Percentiles rank a stretch among this genome's conserved stretches.
Conservation (phyloP, 2,113 vertebrate species). For the Emydocephalus ijimae region DNA sequence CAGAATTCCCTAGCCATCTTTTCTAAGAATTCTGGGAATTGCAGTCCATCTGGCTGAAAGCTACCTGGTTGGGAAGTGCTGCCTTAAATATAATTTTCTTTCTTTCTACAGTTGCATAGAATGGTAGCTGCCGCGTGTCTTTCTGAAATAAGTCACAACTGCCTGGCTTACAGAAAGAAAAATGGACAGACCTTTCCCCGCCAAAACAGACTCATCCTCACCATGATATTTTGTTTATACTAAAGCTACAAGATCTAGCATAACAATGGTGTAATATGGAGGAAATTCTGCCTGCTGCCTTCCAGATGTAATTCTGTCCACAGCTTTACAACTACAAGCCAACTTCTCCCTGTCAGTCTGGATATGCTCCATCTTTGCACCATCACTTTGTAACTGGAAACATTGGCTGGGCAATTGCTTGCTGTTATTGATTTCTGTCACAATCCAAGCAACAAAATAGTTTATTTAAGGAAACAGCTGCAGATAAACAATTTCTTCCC, state of each 20-base stretch:
- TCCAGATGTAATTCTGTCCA: neutral
- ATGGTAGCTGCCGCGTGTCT: neutral
- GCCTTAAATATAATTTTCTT: neutral
- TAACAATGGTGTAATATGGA: neutral
- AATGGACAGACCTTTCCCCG: neutral
- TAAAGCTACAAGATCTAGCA: neutral
- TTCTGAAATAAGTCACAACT: neutral
- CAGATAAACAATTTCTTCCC: neutral
- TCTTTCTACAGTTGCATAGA: neutral
- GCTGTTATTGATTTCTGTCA: neutral
- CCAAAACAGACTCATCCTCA: neutral
- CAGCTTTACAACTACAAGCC: neutral
- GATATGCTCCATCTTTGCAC: neutral
- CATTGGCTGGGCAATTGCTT: neutral
- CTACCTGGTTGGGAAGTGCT: neutral
- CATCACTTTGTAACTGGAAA: neutral
- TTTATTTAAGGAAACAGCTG: slow-evolving; percentile 1
- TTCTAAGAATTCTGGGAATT: neutral
- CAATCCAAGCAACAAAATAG: neutral
- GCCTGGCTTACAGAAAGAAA: neutral
- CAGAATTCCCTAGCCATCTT: neutral
- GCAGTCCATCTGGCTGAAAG: neutral
- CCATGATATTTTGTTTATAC: neutral
- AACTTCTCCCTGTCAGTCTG: neutral
- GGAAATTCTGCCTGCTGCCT: neutral